These are phyloP conservation scores for Venustaconcha ellipsiformis DNA, from an alignment of 1,140 invertebrate genomes.

Conservation along the genomic window DNA sequence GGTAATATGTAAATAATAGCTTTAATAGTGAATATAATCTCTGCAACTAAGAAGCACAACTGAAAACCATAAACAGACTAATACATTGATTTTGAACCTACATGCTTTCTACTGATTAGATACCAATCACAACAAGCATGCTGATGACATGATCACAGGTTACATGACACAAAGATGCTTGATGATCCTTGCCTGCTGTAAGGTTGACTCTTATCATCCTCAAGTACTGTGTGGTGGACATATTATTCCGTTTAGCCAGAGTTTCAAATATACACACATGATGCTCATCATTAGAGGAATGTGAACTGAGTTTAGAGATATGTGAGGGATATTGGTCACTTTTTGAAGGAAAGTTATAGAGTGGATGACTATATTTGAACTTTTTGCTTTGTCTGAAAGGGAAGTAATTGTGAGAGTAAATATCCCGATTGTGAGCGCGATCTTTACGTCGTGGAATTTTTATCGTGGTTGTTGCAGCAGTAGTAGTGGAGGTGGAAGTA, in stretches of 20 bases:
- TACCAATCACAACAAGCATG: conserved; percentile 30
- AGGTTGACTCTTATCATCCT: conserved; percentile 59
- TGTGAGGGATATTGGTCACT: conserved; percentile 5
- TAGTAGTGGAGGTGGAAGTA: conserved; percentile 41
- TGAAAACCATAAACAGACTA: too few species aligned
- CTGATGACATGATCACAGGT: conserved; percentile 20
- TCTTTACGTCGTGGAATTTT: conserved; percentile 23
- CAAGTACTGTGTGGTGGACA: conserved; percentile 57
- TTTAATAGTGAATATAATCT: too few species aligned
- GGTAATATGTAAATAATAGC: too few species aligned
- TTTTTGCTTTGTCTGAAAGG: conserved; percentile 2
- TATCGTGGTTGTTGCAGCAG: conserved; percentile 21
- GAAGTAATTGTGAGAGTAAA: not conserved
- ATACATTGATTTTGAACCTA: too few species aligned
- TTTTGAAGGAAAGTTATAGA: not conserved
- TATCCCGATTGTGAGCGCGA: not conserved
- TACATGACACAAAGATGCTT: conserved; percentile 10
- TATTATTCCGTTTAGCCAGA: conserved; percentile 64
- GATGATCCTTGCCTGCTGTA: conserved; percentile 57
- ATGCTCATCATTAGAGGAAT: conserved; percentile 26
- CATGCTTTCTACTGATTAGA: too few species aligned
- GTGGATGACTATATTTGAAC: not conserved
- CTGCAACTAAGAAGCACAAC: too few species aligned
- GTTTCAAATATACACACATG: conserved; percentile 65
- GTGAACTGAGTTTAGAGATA: conserved; percentile 8